Conservation (phyloP, 2,113 vertebrate species). For the Pollachius pollachius region DNA sequence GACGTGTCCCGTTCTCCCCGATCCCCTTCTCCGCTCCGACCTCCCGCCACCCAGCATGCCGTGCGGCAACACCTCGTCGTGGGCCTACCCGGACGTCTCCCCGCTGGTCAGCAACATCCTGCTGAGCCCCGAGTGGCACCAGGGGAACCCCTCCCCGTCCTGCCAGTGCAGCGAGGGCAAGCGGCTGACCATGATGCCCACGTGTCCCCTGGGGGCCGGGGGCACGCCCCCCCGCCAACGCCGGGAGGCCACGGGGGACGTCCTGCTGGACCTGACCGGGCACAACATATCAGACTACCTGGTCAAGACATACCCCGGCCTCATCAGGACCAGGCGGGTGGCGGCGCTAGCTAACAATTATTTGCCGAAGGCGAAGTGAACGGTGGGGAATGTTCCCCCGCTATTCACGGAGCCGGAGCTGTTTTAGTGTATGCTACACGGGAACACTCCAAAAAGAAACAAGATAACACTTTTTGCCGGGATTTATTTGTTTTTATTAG, state of each 20-base stretch:
- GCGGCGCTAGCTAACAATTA: neutral
- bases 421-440: too few relatives aligned
- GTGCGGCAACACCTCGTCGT: conserved; percentile 77
- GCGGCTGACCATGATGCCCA: conserved; percentile 90
- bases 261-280: conserved; percentile 85
- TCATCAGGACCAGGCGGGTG: conserved; percentile 86
- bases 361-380: too few relatives aligned
- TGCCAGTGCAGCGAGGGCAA: conserved; percentile 86
- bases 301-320: conserved; percentile 90
- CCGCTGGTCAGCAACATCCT: conserved; percentile 75
- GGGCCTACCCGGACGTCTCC: conserved; percentile 77
- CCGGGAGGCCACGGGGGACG: conserved; percentile 80
- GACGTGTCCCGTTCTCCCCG: too few relatives aligned
- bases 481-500: too few relatives aligned
- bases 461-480: too few relatives aligned
- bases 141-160: conserved; percentile 83
- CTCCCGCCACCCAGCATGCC: conserved; percentile 58
- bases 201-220: conserved; percentile 87
- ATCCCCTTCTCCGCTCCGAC: too few relatives aligned
- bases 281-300: conserved; percentile 93
- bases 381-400: too few relatives aligned
- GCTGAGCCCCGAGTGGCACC: conserved; percentile 78
- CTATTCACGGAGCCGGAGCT: too few relatives aligned
- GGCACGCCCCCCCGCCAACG: conserved; percentile 85
- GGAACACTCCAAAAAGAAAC: too few relatives aligned